These are phyloP conservation scores for Calyptomena viridis DNA, from an alignment of 2,113 vertebrate species.

Conservation along the genomic window DNA sequence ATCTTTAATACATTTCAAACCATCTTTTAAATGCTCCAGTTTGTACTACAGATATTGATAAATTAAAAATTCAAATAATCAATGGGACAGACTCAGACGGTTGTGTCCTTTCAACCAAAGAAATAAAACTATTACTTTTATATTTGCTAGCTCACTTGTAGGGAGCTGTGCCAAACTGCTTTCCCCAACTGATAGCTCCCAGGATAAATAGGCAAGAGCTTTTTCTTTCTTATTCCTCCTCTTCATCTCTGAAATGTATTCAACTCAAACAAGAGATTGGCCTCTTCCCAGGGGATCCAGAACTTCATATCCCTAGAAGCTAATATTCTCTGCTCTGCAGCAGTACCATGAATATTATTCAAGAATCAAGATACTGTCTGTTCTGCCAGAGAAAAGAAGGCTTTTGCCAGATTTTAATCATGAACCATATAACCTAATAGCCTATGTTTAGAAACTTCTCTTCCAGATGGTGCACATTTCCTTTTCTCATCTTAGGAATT, in stretches of 20 bases:
- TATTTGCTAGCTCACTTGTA: not conserved
- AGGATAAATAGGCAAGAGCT: not conserved
- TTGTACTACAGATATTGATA: not conserved
- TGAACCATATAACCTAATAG: constrained; percentile 55
- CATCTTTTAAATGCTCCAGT: not conserved
- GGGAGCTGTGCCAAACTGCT: not conserved
- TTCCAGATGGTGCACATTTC: constrained; percentile 54
- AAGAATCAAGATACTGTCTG: constrained; percentile 52
- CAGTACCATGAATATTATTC: constrained; percentile 35
- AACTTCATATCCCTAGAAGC: constrained; percentile 18
- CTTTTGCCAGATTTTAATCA: constrained; percentile 58
- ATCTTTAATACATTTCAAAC: not conserved
- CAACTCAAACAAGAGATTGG: constrained; percentile 7
- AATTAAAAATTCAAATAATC: not conserved
- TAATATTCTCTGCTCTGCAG: constrained; percentile 26
- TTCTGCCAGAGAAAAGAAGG: constrained; percentile 44
- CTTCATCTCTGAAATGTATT: constrained; percentile 30
- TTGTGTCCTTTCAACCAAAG: not conserved
- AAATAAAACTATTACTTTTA: not conserved
- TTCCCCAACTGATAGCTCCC: not conserved
- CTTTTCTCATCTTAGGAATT: constrained; percentile 37
- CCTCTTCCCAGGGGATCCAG: constrained; percentile 32
- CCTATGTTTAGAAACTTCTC: constrained; percentile 46
- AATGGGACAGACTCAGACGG: not conserved
- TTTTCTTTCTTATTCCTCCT: not conserved